Conservation (phyloP, 1,140 invertebrate genomes). For the Pogonus chalceus region DNA sequence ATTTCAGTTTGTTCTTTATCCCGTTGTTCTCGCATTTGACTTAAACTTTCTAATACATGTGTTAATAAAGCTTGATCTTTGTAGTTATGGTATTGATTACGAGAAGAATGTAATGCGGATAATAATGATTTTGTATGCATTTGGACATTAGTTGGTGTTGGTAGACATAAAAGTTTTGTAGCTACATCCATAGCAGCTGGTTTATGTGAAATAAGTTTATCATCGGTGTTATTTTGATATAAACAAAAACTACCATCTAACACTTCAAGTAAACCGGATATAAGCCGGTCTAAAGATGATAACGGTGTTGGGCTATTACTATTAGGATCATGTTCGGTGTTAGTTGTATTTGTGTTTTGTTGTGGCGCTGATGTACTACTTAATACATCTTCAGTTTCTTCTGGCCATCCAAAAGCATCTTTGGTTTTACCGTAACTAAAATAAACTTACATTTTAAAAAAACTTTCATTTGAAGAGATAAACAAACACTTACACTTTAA, state of each 20-base stretch:
- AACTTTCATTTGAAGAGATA: background rate
- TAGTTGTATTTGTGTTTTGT: slow-evolving; percentile 21
- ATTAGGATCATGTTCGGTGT: slow-evolving; percentile 23
- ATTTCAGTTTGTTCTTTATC: slow-evolving; percentile 42
- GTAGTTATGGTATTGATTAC: slow-evolving; percentile 70
- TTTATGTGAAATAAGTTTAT: slow-evolving; percentile 37
- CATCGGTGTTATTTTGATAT: slow-evolving; percentile 28
- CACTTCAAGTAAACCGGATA: slow-evolving; percentile 64
- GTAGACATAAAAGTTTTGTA: slow-evolving; percentile 69
- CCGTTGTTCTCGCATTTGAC: slow-evolving; percentile 46
- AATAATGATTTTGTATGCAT: slow-evolving; percentile 69
- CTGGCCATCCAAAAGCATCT: slow-evolving; percentile 93
- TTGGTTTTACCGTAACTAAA: slow-evolving; percentile 84
- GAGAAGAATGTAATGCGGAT: slow-evolving; percentile 64
- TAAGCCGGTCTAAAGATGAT: slow-evolving; percentile 33
- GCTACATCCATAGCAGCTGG: slow-evolving; percentile 60
- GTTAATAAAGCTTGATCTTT: slow-evolving; percentile 78
- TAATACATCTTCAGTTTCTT: slow-evolving; percentile 79
- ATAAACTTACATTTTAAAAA: slow-evolving; percentile 6
- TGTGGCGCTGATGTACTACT: slow-evolving; percentile 44
- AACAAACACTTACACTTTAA: slow-evolving; percentile 58
- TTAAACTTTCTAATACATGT: slow-evolving; percentile 63
- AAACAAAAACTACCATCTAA: slow-evolving; percentile 57
- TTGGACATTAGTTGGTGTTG: slow-evolving; percentile 69
- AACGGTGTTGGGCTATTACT: slow-evolving; percentile 8